A percentile compares a stretch with the other conserved stretches of the same genome.
phyloP scores from a whole-genome alignment of 2,113 vertebrate species.

The Boleophthalmus pectinirostris region DNA sequence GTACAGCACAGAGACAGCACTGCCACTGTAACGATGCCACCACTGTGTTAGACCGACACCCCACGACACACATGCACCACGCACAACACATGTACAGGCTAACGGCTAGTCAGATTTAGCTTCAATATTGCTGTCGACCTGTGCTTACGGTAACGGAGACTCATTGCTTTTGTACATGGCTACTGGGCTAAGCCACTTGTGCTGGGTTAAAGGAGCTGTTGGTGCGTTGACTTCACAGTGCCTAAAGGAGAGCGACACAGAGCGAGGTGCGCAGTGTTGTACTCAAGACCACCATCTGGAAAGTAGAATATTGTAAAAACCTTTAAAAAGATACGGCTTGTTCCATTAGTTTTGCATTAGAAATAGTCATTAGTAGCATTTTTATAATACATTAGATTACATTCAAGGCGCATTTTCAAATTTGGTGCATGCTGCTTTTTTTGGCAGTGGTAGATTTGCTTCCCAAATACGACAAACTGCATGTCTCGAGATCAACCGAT shows the following conservation, averaged over 20 bases:
- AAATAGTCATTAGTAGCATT: too few relatives aligned
- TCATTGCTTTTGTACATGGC: conserved; percentile 52
- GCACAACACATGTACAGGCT: conserved; percentile 50
- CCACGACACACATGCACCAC: conserved; percentile 67
- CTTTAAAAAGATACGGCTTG: not conserved
- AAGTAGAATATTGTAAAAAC: not conserved
- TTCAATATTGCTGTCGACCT: conserved; percentile 60
- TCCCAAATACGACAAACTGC: too few relatives aligned
- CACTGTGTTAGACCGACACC: conserved; percentile 50
- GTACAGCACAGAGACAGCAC: conserved; percentile 41
- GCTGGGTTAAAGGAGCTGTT: conserved; percentile 23
- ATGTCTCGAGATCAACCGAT: too few relatives aligned
- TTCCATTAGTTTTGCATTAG: not conserved
- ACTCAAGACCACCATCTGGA: not conserved
- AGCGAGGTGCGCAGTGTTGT: conserved; percentile 7
- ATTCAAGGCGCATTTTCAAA: not conserved
- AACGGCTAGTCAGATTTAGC: conserved; percentile 32
- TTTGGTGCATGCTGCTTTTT: too few relatives aligned
- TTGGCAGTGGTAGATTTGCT: too few relatives aligned
- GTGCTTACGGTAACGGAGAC: conserved; percentile 28
- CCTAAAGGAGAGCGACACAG: conserved; percentile 21
- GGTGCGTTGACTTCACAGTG: conserved; percentile 34
- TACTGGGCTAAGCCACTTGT: conserved; percentile 36
- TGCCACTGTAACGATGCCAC: conserved; percentile 28
- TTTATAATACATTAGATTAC: not conserved